A percentile compares a stretch with the other conserved stretches of the same genome.
These are phyloP conservation scores for Macroglossus sobrinus DNA, from an alignment of 2,113 vertebrate genomes.

Conservation along the genomic window DNA sequence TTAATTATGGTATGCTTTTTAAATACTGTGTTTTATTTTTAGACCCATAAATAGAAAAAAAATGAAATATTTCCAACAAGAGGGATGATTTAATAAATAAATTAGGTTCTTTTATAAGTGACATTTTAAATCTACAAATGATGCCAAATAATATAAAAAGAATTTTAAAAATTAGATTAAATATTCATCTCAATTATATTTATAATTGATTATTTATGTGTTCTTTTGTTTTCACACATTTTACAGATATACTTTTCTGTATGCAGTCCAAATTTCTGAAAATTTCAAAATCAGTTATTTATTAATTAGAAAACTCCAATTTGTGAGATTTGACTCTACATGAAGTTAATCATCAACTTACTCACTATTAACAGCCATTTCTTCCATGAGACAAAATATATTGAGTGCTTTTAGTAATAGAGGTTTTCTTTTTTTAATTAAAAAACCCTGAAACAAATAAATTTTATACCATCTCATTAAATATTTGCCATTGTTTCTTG, in stretches of 20 bases:
- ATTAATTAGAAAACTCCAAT: not conserved
- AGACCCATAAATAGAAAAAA: not conserved
- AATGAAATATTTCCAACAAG: not conserved
- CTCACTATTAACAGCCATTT: not conserved
- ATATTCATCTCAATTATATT: not conserved
- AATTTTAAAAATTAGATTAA: constrained; percentile 1
- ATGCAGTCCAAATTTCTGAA: not conserved
- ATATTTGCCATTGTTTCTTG: not conserved
- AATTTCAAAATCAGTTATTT: not conserved
- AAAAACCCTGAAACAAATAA: not conserved
- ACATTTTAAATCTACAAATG: not conserved
- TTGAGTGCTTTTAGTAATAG: not conserved
- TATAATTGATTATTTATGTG: not conserved
- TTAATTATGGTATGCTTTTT: not conserved
- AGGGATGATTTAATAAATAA: not conserved
- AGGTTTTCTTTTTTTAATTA: too few species aligned
- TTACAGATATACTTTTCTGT: not conserved
- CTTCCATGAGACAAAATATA: not conserved
- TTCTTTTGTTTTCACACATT: not conserved
- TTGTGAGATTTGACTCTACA: not conserved
- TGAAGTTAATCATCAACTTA: not conserved
- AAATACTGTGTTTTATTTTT: constrained; percentile 27
- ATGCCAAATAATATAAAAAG: not conserved
- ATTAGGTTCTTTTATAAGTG: not conserved
- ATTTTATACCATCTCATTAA: not conserved